phyloP scores from a whole-genome alignment of 53 echinoderm and acorn worm genomes.

The Crossaster papposus region DNA sequence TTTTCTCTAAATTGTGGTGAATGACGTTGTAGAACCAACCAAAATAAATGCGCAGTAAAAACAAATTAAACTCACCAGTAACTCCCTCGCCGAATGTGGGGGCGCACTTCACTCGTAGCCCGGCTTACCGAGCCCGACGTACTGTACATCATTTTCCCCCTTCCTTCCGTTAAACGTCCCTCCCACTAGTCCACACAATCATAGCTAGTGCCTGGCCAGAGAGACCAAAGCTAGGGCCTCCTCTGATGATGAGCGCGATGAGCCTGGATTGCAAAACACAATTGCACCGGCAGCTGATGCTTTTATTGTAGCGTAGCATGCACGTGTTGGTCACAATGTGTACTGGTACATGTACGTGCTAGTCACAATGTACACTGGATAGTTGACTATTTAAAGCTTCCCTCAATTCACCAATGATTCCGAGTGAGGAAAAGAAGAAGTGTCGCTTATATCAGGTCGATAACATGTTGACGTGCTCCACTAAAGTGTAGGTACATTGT shows the following conservation, averaged over 20 bases:
- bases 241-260: background rate
- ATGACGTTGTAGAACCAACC: background rate
- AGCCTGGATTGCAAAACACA: background rate
- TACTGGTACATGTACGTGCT: too few relatives aligned
- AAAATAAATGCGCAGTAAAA: background rate
- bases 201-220: background rate
- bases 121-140: slow-evolving; percentile 56
- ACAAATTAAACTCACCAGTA: slow-evolving; percentile 56
- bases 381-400: background rate
- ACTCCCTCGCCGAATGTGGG: slow-evolving; percentile 68
- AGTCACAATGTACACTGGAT: background rate
- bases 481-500: background rate
- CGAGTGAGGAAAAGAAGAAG: background rate
- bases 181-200: slow-evolving; percentile 11
- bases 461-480: background rate
- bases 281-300: background rate
- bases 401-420: background rate
- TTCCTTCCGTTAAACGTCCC: slow-evolving; percentile 10
- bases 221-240: background rate
- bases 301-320: background rate
- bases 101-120: slow-evolving; percentile 36
- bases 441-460: background rate
- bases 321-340: background rate
- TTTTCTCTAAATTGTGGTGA: too few relatives aligned
- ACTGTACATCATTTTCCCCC: slow-evolving; percentile 72